These are phyloP conservation scores for Campoplex capitator DNA, from an alignment of 2,888 invertebrate genomes.

Conservation along the genomic window DNA sequence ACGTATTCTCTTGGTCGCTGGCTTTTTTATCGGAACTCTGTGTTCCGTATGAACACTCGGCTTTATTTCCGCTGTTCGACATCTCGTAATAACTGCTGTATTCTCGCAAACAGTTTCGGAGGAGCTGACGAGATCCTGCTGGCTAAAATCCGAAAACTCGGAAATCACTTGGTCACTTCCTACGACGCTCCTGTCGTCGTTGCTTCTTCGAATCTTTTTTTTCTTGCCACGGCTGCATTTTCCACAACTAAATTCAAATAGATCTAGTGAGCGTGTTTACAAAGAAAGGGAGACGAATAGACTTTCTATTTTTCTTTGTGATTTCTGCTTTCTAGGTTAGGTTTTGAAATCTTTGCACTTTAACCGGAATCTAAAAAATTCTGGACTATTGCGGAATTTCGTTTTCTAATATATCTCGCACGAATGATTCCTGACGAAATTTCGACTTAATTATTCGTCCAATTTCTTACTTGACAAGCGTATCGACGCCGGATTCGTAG, in stretches of 20 bases:
- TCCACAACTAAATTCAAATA: conserved; percentile 22
- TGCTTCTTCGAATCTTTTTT: background rate
- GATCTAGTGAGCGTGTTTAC: background rate
- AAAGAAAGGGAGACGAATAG: too few relatives aligned
- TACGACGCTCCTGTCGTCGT: background rate
- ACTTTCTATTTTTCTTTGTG: too few relatives aligned
- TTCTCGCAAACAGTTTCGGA: conserved; percentile 20
- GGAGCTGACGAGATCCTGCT: background rate
- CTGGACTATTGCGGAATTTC: too few relatives aligned
- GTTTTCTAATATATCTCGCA: too few relatives aligned
- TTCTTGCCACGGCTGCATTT: conserved; percentile 30
- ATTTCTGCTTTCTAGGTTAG: too few relatives aligned
- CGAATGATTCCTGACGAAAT: too few relatives aligned
- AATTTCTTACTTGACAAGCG: conserved; percentile 27
- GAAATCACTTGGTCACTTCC: conserved; percentile 51
- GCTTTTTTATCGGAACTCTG: conserved; percentile 70
- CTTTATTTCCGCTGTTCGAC: conserved; percentile 71
- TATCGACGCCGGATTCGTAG: conserved; percentile 23
- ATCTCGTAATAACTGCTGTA: background rate
- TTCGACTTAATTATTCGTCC: background rate
- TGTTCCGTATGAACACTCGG: conserved; percentile 77
- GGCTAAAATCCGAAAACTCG: conserved; percentile 40
- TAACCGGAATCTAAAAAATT: too few relatives aligned
- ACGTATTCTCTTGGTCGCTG: conserved; percentile 41
- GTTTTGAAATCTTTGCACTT: too few relatives aligned